Evolutionary conservation across 92 coral and sea anemone genomes (phyloP), one percentile per base, ranked within the genome.

Genomic region (Siderastrea radians): DNA sequence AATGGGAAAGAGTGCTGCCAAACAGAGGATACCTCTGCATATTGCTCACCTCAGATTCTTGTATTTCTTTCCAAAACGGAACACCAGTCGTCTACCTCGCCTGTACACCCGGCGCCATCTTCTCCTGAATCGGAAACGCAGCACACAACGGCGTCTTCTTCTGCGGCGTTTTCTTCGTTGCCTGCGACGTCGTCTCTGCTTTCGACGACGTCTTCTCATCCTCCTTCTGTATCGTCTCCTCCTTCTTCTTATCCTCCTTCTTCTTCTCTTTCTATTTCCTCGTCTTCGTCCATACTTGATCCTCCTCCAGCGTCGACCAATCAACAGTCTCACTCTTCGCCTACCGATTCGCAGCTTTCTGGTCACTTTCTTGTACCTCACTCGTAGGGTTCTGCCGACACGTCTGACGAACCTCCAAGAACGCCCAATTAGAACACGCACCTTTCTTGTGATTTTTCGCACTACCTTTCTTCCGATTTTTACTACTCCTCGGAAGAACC

Each of bases 141-240:
- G 43, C 47, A 72, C 80, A 2, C 62, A 73, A 17, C 87, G 72
- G 49, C 84, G 84, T 26, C 8, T 75, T 48, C 50, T 62, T 68
- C 89, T 74, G 7, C 57, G 81, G 45, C 74, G 89, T 49, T 53
- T 26, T 68, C 77, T 61, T 54, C 75, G 83, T 54, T 17, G 75
- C 59, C 68, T 62, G 8, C 83, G 89, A 16, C 67, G 83, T 17
- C 67, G 89, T 75, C 82, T 19, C 67, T 43, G 83, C n/a, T 68
- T 65, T 55, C 83, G 83, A 15, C 73, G 67, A 51, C 68, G 84
- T 45, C 83, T 52, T 57, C 77, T 74, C 19, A 5, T n/a, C 76
- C 15, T 74, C 38, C 83, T 75, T 59, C 83, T 61, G 48, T 68
- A 52, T 6, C 50, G 75, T 52, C 89, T 60, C 48, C 65, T 84